Evolutionary conservation across 2,888 invertebrate species (phyloP).

Genomic region (Margaritifera margaritifera): DNA sequence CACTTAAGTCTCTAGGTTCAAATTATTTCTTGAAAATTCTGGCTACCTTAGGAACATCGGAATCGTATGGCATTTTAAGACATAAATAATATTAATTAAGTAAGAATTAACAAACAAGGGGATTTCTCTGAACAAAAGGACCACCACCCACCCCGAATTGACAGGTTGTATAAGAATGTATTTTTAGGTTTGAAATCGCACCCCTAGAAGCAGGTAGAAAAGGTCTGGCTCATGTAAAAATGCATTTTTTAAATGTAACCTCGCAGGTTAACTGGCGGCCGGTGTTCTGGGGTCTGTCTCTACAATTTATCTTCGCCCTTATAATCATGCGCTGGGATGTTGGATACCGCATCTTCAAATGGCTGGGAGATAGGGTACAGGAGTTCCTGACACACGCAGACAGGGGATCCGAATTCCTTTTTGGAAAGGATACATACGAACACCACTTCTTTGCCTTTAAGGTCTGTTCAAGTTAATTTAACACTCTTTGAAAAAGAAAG

Average conservation of each 20-base stretch:
- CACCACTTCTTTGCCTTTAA: slow-evolving; percentile 87
- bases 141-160: too few species aligned
- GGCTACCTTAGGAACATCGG: too few species aligned
- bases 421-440: slow-evolving; percentile 75
- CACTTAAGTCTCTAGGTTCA: too few species aligned
- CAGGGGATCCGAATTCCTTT: slow-evolving; percentile 89
- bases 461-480: slow-evolving; percentile 73
- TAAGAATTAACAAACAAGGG: too few species aligned
- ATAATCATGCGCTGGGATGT: slow-evolving; percentile 60
- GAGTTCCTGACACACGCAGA: slow-evolving; percentile 86
- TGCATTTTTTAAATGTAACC: neutral
- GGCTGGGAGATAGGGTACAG: slow-evolving; percentile 81
- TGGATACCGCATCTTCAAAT: slow-evolving; percentile 79
- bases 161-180: too few species aligned
- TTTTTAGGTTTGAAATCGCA: too few species aligned
- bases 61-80: too few species aligned
- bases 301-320: slow-evolving; percentile 84
- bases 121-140: too few species aligned
- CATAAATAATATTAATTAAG: too few species aligned
- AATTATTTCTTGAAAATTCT: too few species aligned
- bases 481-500: slow-evolving; percentile 42
- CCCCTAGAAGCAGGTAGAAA: too few species aligned
- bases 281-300: slow-evolving; percentile 84
- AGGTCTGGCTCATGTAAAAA: neutral
- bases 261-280: slow-evolving; percentile 79